These are phyloP conservation scores for Drosophila histrio DNA, from an alignment of 2,888 invertebrate species.

Conservation along the genomic window DNA sequence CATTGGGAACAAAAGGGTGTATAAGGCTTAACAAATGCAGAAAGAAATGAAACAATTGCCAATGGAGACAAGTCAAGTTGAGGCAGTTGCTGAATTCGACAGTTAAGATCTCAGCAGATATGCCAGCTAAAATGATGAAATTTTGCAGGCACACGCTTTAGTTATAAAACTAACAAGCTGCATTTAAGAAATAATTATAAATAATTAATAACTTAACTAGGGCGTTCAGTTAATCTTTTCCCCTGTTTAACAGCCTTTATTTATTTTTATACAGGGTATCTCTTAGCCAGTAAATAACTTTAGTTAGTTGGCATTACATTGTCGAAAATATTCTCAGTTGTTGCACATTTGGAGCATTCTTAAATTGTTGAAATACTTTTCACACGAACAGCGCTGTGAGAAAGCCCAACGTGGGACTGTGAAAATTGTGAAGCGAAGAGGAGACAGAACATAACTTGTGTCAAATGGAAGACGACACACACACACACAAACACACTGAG, in stretches of 20 bases:
- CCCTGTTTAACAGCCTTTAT: neutral
- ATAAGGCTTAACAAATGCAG: neutral
- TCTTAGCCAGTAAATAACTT: neutral
- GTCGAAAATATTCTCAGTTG: constrained; percentile 66
- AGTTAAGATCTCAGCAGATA: neutral
- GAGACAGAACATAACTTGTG: constrained; percentile 25
- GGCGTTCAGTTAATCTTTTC: neutral
- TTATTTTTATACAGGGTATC: constrained; percentile 14
- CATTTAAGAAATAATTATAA: neutral
- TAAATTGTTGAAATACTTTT: constrained; percentile 75
- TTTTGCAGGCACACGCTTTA: neutral
- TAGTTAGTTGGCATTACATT: constrained; percentile 46
- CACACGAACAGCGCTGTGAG: constrained; percentile 80
- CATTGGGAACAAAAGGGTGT: constrained; percentile 13
- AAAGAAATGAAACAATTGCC: neutral
- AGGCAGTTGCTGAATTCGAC: neutral
- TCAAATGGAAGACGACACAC: neutral
- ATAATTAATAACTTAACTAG: neutral
- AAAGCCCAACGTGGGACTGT: constrained; percentile 71
- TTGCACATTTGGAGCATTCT: constrained; percentile 53
- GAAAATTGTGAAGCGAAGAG: constrained; percentile 38
- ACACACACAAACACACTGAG: neutral
- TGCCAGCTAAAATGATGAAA: neutral
- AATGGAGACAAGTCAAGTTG: neutral
- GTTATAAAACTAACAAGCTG: neutral